Evolutionary conservation across 53 echinoderm and acorn worm genomes (phyloP).

Genomic region (Temnopleurus reevesii): DNA sequence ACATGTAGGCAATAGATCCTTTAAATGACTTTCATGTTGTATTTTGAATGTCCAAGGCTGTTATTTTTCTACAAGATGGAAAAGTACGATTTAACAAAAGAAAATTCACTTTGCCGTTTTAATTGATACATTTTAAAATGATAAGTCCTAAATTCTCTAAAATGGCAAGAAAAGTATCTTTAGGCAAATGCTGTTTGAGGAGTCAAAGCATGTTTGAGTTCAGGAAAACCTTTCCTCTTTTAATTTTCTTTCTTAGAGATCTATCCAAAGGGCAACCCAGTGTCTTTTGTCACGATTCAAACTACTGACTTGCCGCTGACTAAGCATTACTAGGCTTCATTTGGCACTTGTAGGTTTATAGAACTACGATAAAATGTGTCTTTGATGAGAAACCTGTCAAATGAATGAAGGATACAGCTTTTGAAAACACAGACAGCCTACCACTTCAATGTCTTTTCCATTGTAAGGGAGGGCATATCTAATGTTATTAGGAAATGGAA

Average conservation of each 20-base stretch:
- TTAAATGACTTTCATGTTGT: no score
- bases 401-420: neutral
- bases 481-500: constrained; percentile 31
- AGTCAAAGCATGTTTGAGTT: no score
- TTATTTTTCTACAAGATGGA: no score
- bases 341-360: constrained; percentile 16
- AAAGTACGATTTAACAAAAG: no score
- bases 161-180: no score
- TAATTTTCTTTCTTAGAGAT: neutral
- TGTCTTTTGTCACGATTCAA: neutral
- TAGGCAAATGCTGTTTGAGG: no score
- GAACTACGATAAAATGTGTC: constrained; percentile 30
- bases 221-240: neutral
- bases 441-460: neutral
- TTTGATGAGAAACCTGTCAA: neutral
- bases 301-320: neutral
- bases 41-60: no score
- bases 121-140: no score
- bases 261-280: neutral
- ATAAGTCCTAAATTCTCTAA: no score
- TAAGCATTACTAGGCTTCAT: neutral
- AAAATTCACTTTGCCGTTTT: no score
- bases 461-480: neutral
- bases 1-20: no score
- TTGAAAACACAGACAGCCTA: neutral